These are phyloP conservation scores for Orussus abietinus DNA, from an alignment of 1,140 invertebrate species.

Conservation along the genomic window DNA sequence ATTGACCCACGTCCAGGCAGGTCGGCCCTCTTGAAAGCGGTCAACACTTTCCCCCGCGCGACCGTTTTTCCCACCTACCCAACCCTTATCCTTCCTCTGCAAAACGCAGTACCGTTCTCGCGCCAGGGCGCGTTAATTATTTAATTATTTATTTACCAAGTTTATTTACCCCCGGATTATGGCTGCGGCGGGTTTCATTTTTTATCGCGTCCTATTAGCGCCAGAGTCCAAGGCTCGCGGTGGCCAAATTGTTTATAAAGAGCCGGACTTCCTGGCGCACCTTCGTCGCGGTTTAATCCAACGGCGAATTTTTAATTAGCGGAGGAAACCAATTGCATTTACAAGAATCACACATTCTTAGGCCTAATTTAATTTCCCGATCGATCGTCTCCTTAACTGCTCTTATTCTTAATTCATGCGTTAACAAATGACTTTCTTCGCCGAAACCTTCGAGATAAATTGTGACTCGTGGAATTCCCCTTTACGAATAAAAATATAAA, in stretches of 20 bases:
- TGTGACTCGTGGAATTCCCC: no score
- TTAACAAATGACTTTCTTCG: no score
- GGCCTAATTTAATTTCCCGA: no score
- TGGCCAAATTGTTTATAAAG: constrained; percentile 37
- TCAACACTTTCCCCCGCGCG: constrained; percentile 19
- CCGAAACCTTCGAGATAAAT: no score
- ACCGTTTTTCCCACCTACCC: not conserved
- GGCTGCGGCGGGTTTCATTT: constrained; percentile 31
- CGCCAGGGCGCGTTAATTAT: constrained; percentile 31
- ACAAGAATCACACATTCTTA: no score
- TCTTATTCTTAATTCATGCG: no score
- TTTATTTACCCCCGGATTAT: constrained; percentile 34
- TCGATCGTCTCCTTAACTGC: no score
- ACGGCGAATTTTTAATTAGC: constrained; percentile 15
- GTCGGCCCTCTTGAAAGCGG: no score
- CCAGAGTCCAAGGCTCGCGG: constrained; percentile 12
- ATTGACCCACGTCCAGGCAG: no score
- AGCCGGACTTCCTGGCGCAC: constrained; percentile 6
- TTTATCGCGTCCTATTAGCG: constrained; percentile 32
- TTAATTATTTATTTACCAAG: constrained; percentile 42
- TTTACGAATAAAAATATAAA: no score
- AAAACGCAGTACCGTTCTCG: no score
- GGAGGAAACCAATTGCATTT: no score
- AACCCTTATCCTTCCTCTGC: constrained; percentile 18
- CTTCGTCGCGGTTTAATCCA: constrained; percentile 10